Evolutionary conservation across 2,797 vertebrate genomes (phyloP).

Genomic region (Emys orbicularis): DNA sequence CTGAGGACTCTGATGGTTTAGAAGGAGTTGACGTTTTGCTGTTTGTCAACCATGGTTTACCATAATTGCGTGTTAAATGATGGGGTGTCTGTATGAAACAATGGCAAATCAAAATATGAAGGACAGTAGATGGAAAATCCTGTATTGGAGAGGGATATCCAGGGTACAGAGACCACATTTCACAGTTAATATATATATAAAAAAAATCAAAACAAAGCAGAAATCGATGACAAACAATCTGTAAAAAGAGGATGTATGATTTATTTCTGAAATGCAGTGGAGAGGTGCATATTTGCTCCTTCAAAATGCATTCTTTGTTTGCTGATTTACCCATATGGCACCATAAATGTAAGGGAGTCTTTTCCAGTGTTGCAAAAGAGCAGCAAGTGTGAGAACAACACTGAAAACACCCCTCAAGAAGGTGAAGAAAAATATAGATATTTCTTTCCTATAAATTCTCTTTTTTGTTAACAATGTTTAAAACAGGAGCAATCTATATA

Average conservation of each 20-base stretch:
- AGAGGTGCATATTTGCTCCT: neutral
- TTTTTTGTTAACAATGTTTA: neutral
- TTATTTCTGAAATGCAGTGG: conserved; percentile 13
- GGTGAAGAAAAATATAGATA: neutral
- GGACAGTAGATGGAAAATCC: conserved; percentile 82
- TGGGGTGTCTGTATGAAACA: conserved; percentile 96
- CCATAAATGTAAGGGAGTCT: neutral
- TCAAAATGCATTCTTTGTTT: conserved; percentile 17
- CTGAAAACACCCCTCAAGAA: neutral
- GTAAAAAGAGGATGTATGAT: neutral
- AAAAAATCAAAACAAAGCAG: conserved; percentile 66
- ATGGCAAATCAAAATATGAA: conserved; percentile 90
- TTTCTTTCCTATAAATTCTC: neutral
- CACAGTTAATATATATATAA: conserved; percentile 32
- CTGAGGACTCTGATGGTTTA: conserved; percentile 97
- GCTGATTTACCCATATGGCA: neutral
- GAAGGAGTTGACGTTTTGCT: conserved; percentile 97
- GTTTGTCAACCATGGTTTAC: conserved; percentile 99
- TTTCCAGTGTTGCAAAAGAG: neutral
- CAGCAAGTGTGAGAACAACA: neutral
- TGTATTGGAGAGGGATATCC: conserved; percentile 66
- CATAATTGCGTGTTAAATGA: conserved; percentile 99
- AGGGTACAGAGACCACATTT: conserved; percentile 51
- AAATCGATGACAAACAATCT: conserved; percentile 62
- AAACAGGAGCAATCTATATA: neutral